A percentile compares a stretch with the other conserved stretches of the same genome.
These are phyloP conservation scores for Patella caerulea DNA, from an alignment of 2,888 invertebrate genomes.

Conservation along the genomic window DNA sequence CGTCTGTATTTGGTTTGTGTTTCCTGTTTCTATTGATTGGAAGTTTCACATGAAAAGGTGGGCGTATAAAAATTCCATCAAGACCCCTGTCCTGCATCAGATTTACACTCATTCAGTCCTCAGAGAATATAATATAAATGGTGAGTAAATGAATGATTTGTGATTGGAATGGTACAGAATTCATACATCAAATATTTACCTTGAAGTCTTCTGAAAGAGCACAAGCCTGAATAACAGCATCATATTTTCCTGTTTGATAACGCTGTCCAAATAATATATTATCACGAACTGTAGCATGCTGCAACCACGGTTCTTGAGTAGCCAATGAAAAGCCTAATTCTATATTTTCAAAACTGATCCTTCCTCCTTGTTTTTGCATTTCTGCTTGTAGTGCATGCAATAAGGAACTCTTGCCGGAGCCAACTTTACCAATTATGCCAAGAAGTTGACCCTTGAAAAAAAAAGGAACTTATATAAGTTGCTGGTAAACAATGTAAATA, in stretches of 20 bases:
- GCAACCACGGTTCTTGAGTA: constrained; percentile 90
- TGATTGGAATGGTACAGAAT: too few species aligned
- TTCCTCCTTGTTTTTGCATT: constrained; percentile 80
- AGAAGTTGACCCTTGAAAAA: constrained; percentile 73
- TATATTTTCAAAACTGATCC: constrained; percentile 78
- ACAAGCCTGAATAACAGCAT: constrained; percentile 85
- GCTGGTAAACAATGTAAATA: not conserved
- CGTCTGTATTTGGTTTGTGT: too few species aligned
- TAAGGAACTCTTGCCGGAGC: constrained; percentile 91
- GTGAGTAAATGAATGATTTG: too few species aligned
- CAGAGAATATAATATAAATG: too few species aligned
- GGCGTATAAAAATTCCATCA: too few species aligned
- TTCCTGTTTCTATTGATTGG: too few species aligned
- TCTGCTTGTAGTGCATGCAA: constrained; percentile 89
- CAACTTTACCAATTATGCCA: constrained; percentile 90
- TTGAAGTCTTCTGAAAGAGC: constrained; percentile 81
- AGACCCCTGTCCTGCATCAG: too few species aligned
- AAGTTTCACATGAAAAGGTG: too few species aligned
- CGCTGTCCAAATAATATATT: constrained; percentile 94
- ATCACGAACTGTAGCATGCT: constrained; percentile 89
- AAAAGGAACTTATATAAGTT: not conserved
- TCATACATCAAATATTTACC: constrained; percentile 51
- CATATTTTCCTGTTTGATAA: constrained; percentile 85
- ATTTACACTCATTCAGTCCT: too few species aligned
- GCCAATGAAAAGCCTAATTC: constrained; percentile 75